A percentile compares a stretch with the other conserved stretches of the same genome.
These are phyloP conservation scores for Phaenicophaeus curvirostris DNA, from an alignment of 2,797 vertebrate genomes.

Conservation along the genomic window DNA sequence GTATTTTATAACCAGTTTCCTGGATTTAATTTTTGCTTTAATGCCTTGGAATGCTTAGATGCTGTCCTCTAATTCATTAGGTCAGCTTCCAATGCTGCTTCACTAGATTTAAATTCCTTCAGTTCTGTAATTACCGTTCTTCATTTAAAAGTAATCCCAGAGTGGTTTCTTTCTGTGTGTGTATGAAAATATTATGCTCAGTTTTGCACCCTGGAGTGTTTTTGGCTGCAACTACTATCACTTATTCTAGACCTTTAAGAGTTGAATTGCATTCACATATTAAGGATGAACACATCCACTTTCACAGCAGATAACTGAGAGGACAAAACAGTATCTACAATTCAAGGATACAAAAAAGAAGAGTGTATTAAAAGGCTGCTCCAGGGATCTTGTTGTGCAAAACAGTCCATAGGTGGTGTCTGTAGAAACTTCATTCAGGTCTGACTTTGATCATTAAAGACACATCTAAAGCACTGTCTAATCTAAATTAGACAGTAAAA, in stretches of 20 bases:
- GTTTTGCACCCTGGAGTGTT: neutral
- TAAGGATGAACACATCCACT: neutral
- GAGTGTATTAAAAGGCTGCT: neutral
- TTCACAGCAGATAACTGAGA: neutral
- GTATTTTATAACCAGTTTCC: neutral
- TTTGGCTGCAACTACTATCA: neutral
- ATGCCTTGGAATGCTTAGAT: neutral
- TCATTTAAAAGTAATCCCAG: neutral
- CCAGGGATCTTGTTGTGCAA: neutral
- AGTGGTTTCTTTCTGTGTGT: neutral
- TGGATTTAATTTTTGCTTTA: conserved; percentile 1
- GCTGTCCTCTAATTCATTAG: neutral
- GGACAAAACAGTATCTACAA: neutral
- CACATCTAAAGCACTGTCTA: neutral
- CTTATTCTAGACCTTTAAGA: neutral
- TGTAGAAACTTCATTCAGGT: neutral
- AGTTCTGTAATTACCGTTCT: neutral
- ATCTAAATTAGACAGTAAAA: neutral
- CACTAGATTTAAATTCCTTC: neutral
- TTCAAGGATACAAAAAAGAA: neutral
- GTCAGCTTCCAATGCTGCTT: neutral
- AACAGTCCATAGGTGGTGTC: neutral
- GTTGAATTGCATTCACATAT: neutral
- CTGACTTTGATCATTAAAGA: conserved; percentile 5
- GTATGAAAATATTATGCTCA: neutral